phyloP scores from a whole-genome alignment of 1,140 invertebrate genomes.

The Scaptodrosophila lebanonensis region DNA sequence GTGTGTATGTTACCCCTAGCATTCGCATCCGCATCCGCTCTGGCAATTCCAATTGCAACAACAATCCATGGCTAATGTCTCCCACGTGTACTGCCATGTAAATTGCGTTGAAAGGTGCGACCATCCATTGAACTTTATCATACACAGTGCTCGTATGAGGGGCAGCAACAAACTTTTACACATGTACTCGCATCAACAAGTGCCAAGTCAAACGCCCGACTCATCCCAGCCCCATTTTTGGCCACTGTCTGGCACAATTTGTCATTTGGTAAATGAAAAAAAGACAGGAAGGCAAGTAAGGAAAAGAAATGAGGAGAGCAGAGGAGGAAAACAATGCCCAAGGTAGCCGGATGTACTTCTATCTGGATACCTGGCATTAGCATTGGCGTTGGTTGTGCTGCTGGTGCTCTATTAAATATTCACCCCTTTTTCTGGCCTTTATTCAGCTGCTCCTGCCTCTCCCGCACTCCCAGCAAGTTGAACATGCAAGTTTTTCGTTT shows the following conservation, averaged over 20 bases:
- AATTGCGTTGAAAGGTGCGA: conserved; percentile 66
- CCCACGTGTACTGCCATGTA: conserved; percentile 50
- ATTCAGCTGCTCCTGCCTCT: neutral
- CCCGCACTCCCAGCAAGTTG: neutral
- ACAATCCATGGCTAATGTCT: conserved; percentile 44
- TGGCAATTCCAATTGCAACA: neutral
- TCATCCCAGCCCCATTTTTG: neutral
- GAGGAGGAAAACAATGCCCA: neutral
- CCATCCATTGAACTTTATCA: conserved; percentile 36
- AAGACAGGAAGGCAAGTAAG: neutral
- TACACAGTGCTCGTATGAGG: conserved; percentile 12
- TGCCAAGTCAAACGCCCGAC: conserved; percentile 51
- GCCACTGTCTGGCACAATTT: conserved; percentile 49
- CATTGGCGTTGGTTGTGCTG: too few species aligned
- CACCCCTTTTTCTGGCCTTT: conserved; percentile 47
- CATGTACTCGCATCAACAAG: conserved; percentile 56
- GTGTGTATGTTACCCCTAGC: too few species aligned
- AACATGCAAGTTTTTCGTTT: conserved; percentile 57
- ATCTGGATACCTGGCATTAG: conserved; percentile 27
- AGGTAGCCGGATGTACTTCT: neutral
- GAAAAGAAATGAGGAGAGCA: neutral
- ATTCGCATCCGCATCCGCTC: too few species aligned
- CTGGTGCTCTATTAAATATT: conserved; percentile 63
- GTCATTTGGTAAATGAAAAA: conserved; percentile 52
- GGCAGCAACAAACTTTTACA: conserved; percentile 25